Conservation (phyloP, 2,113 vertebrate genomes). For the Syrrhaptes paradoxus region DNA sequence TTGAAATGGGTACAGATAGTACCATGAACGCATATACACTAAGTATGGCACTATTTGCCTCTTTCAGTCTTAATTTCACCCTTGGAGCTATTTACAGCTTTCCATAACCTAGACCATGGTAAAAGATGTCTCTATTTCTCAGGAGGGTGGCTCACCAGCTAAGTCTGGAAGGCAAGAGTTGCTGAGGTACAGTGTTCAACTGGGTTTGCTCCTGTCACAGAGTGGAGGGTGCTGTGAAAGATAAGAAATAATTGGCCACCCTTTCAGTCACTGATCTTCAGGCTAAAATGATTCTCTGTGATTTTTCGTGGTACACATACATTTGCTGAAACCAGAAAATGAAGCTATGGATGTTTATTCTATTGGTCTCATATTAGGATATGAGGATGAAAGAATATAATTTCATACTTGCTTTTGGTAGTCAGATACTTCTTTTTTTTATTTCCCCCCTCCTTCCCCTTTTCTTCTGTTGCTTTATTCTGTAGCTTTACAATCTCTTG, state of each 20-base stretch:
- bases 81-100: neutral
- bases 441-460: accelerated
- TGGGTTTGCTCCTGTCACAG: accelerated
- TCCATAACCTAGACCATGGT: neutral
- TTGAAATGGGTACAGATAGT: neutral
- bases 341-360: neutral
- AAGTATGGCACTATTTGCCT: neutral
- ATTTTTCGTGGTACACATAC: neutral
- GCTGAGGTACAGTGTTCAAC: neutral
- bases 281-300: neutral
- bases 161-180: neutral
- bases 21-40: neutral
- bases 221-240: neutral
- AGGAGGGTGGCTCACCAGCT: neutral
- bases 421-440: neutral
- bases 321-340: neutral
- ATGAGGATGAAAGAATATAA: neutral
- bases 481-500: neutral
- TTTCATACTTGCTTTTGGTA: neutral
- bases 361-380: neutral
- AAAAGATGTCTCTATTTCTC: neutral
- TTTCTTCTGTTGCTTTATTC: neutral
- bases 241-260: neutral
- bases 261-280: neutral
- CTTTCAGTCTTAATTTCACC: neutral